phyloP scores from a whole-genome alignment of 2,113 vertebrate species.

The Eublepharis macularius region DNA sequence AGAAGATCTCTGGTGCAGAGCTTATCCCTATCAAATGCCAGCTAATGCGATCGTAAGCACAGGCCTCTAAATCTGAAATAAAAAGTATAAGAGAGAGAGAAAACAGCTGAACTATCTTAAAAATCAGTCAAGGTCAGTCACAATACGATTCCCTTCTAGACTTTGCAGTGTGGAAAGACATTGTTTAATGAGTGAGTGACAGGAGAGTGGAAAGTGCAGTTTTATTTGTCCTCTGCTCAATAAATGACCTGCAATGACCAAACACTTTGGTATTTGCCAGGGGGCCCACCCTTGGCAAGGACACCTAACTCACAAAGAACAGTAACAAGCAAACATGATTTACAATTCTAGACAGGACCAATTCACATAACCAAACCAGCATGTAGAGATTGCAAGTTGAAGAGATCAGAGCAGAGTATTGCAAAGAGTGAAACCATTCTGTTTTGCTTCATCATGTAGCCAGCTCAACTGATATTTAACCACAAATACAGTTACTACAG shows the following conservation, averaged over 20 bases:
- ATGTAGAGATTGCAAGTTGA: neutral
- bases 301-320: neutral
- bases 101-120: neutral
- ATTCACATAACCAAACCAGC: neutral
- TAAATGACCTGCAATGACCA: neutral
- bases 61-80: conserved; percentile 82
- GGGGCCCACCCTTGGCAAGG: neutral
- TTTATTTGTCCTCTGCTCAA: neutral
- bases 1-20: conserved; percentile 90
- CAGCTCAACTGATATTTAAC: neutral
- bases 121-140: neutral
- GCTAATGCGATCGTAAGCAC: conserved; percentile 80
- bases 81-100: neutral
- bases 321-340: neutral
- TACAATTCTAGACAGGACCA: neutral
- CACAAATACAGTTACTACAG: neutral
- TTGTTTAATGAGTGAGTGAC: too few species aligned
- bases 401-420: neutral
- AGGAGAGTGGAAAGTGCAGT: neutral
- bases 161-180: neutral
- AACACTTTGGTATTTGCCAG: neutral
- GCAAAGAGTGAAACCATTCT: neutral
- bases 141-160: neutral
- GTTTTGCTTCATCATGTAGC: neutral
- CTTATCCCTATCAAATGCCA: conserved; percentile 94